phyloP scores from a whole-genome alignment of 1,140 invertebrate genomes.

The Bombus balteatus region DNA sequence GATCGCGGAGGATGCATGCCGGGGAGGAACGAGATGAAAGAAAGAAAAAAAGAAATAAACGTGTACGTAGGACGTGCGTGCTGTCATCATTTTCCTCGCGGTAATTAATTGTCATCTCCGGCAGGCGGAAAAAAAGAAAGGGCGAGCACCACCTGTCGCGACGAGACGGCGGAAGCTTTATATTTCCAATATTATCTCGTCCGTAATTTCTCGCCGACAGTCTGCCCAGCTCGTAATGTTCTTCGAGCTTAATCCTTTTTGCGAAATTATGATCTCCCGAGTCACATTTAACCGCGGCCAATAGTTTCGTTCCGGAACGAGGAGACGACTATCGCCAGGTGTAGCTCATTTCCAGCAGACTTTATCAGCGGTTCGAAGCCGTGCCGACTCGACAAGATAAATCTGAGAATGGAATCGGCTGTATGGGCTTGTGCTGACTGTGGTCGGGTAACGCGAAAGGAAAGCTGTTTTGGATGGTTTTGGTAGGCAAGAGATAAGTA shows the following conservation, averaged over 20 bases:
- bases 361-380: not conserved
- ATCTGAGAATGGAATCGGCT: conserved; percentile 16
- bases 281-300: conserved; percentile 38
- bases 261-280: conserved; percentile 59
- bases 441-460: not conserved
- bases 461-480: not conserved
- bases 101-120: conserved; percentile 61
- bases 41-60: not conserved
- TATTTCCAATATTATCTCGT: conserved; percentile 66
- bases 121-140: not conserved
- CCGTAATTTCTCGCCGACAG: conserved; percentile 56
- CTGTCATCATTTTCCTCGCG: conserved; percentile 47
- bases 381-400: conserved; percentile 12
- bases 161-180: conserved; percentile 55
- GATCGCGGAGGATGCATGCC: not conserved
- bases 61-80: conserved; percentile 15
- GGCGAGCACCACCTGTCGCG: conserved; percentile 45
- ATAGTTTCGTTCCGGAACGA: conserved; percentile 22
- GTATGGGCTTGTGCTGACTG: not conserved
- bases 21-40: too few species aligned
- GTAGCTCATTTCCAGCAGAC: conserved; percentile 7
- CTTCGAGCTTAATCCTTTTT: conserved; percentile 57
- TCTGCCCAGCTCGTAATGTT: conserved; percentile 37
- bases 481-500: not conserved
- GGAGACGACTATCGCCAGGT: conserved; percentile 4